phyloP scores from a whole-genome alignment of 2,797 vertebrate genomes.

The Chaetophractus vellerosus region DNA sequence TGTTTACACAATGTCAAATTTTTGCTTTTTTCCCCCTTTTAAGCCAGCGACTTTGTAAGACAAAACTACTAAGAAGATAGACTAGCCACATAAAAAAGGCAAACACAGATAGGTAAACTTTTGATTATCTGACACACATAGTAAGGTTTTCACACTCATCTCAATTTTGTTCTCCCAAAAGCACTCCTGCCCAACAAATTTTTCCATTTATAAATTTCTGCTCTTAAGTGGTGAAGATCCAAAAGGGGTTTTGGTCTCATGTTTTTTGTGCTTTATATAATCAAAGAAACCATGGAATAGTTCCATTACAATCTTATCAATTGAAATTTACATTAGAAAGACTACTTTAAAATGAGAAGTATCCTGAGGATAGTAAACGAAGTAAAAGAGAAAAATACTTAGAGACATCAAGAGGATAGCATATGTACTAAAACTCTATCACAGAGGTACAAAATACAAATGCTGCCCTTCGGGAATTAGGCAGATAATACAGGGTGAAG shows the following conservation, averaged over 20 bases:
- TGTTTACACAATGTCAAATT: neutral
- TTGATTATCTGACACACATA: neutral
- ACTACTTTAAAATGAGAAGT: neutral
- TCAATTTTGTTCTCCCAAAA: conserved; percentile 17
- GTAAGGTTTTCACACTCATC: neutral
- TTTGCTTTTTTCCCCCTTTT: neutral
- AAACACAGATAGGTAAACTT: neutral
- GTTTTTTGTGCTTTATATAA: neutral
- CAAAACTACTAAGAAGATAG: neutral
- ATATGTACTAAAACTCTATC: neutral
- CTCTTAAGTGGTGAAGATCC: neutral
- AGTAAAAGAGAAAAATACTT: neutral
- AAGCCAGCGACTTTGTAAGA: neutral
- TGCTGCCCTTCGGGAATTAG: neutral
- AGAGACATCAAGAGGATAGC: neutral
- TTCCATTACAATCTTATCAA: neutral
- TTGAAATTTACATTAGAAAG: conserved; percentile 47
- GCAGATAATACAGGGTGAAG: neutral
- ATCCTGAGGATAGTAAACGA: neutral
- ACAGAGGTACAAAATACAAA: neutral
- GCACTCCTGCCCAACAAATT: neutral
- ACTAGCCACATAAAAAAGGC: neutral
- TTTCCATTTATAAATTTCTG: neutral
- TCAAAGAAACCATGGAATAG: neutral
- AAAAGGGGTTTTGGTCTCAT: neutral